Evolutionary conservation across 2,888 invertebrate genomes (phyloP), one percentile per base, ranked within the genome.

Genomic region (Caenorhabditis sulstoni): DNA sequence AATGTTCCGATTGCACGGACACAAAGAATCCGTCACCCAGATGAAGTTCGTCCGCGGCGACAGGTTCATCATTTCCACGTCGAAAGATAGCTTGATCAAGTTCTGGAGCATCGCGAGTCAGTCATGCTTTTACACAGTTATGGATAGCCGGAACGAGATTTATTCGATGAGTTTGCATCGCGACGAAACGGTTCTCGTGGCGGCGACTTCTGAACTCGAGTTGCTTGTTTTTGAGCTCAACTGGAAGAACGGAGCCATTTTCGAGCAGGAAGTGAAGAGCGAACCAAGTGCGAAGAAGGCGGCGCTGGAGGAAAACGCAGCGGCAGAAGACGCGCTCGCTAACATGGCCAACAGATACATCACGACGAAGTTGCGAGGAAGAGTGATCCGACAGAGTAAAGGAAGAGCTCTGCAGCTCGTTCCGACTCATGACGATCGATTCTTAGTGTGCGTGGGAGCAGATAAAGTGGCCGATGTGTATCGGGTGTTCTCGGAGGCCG

Each of bases 31-130:
- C 0, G 93, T 99, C 18, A 98, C 97, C 0, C 94, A 95, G 29
- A 82, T 91, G 44, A 78, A 87, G 14, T 92, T 92, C 81, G 85
- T 92, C 14, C 86, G 85, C 29, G 85, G 88, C n/a, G 89, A 87
- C 70, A 87, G 91, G 76, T 87, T 91, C 44, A 85, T 92, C 20
- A 87, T 92, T 39, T 90, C 92, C 3, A 91, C 91, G 92, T 92
- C 97, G 0, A 96, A 96, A 91, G 99, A 99, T 91, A 95, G 95
- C 9, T 95, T 95, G 90, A 93, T 99, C 0, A 98, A 97, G 91
- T 96, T 99, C 91, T 99, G 98, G 98, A 96, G 98, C 91, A 92
- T 98, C 83, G 94, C 95, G 84, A 96, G 96, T 7, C 95, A 96
- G 87, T 95, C 96, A 89, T 98, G 97, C 91, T 98, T 98, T 89